Percentiles rank a stretch among this genome's conserved stretches.
Conservation (phyloP, 2,888 invertebrate genomes). For the Agrotis clavis region DNA sequence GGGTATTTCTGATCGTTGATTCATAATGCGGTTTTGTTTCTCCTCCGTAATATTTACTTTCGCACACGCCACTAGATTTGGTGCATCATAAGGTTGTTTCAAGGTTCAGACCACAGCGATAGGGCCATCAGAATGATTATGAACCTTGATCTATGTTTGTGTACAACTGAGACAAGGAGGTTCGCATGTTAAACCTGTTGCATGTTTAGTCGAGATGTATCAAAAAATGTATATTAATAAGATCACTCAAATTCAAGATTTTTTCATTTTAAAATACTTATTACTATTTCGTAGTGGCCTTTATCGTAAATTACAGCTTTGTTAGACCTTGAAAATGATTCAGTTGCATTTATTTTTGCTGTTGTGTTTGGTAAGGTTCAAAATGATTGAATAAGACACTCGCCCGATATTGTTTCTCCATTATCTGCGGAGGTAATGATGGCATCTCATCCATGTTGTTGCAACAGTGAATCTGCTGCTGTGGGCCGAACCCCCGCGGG, state of each 20-base stretch:
- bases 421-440: no score
- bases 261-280: not conserved
- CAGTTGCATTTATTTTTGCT: not conserved
- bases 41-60: constrained; percentile 5
- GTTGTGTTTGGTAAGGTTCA: not conserved
- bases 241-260: constrained; percentile 8
- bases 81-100: not conserved
- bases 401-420: no score
- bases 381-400: no score
- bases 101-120: not conserved
- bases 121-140: not conserved
- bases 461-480: no score
- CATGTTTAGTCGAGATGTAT: constrained; percentile 14
- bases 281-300: constrained; percentile 2
- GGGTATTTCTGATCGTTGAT: no score
- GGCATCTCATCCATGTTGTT: no score
- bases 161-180: not conserved
- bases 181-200: constrained; percentile 2
- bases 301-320: not conserved
- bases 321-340: constrained; percentile 11
- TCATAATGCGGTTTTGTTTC: constrained; percentile 6
- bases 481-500: no score
- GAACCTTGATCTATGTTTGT: constrained; percentile 14
- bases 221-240: not conserved
- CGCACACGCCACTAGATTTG: not conserved